Evolutionary conservation across 2,797 vertebrate genomes (phyloP), one percentile per base, ranked within the genome.

Genomic region (Trematomus bernacchii): DNA sequence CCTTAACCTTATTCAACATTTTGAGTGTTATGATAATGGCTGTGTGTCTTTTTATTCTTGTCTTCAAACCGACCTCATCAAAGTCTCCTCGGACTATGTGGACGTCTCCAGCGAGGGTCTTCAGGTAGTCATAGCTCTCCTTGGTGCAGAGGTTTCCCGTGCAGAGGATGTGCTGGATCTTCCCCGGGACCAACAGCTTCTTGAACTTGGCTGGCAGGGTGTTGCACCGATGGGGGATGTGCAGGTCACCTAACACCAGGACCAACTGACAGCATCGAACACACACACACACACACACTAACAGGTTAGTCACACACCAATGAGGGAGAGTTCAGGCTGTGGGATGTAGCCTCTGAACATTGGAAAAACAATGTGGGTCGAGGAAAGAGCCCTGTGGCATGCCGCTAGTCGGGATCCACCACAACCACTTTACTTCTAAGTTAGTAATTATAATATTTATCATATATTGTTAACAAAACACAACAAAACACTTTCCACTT

Each of bases 81-180:
- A 99, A 99, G 94, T 99, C 98, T 84, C 98, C 98, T 90, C 98
- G 92, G 80, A 99, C 98, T 40, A 99, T 97, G 68, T 99, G 98
- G 66, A 99, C 98, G 3, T 99, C 98, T 33, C 97, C 98, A 3
- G 98, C 98, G 73, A 99, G 95, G 1, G 98, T 99, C 94, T 99
- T 99, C 93, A 99, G 96, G 95, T 99, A 99, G 93, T 99, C 98
- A 66, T 98, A 99, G 88, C 97, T 99, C 93, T 99, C 98, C 94
- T 99, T 99, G 75, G 98, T 99, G 93, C 98, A 99, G 63, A 99
- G 97, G 90, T 99, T 99, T n/a, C 98, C 98, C 0, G 98, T 99
- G 92, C 98, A 99, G 75, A 99, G 97, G 54, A 99, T 99, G 91
- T 99, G 98, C 76, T 99, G 98, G 91, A 99, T 99, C 93, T 99